Evolutionary conservation across 1,140 invertebrate species (phyloP), one percentile per base, ranked within the genome.

Genomic region (Rhagoletis pomonella): DNA sequence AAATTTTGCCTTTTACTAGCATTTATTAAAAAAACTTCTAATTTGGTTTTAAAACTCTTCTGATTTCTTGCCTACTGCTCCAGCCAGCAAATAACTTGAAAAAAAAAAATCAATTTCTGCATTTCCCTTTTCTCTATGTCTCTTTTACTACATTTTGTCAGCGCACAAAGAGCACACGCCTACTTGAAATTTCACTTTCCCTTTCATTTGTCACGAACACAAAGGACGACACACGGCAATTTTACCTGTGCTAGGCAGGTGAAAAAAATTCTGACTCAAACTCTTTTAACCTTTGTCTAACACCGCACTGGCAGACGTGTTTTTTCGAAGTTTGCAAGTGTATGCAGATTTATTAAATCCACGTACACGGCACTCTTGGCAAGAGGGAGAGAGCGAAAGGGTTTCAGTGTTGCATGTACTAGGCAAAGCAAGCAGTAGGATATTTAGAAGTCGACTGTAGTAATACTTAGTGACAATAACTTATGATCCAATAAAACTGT

Each of bases 401-500:
- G 47, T 58, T 14, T 12, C 73, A 81, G 73, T 29, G 47, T 81
- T 81, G 44, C 47, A 81, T 81, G 73, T 10, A 29, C 29, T 29
- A 29, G 29, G 29, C 0, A 29, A 29, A 29, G 50, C 50, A 17
- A 10, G 73, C 42, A 81, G 73, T 17, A 81, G 73, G n/a, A 55
- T 55, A 55, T 81, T 81, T 81, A 50, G 73, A n/a, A 81, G 73
- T 50, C 73, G 19, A 81, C 47, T 2, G 42, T 73, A 29, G 73
- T 81, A 81, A 81, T 81, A 81, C 73, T 81, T 81, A 58, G 73
- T 81, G 73, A 81, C 73, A 81, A 81, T 81, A 81, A 81, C 73
- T 81, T 81, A 81, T 81, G 73, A 81, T 81, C 73, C 73, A 81
- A 81, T 81, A 81, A 81, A 81, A 81, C 4, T 81, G 73, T 81